These are phyloP conservation scores for Stomatorhinus ivindoensis DNA, from an alignment of 2,113 vertebrate species.

Conservation along the genomic window DNA sequence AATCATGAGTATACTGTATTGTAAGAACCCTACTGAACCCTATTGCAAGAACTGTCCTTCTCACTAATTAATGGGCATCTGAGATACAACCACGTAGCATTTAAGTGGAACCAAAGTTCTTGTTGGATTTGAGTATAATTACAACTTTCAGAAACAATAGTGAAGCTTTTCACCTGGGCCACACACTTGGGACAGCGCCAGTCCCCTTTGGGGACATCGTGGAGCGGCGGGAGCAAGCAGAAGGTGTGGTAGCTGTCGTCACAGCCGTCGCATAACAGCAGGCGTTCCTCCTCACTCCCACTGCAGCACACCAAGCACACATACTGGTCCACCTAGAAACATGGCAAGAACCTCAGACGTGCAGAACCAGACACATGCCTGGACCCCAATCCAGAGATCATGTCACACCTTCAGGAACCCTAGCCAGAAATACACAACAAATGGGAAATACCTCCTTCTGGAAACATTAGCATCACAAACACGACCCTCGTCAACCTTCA, in stretches of 20 bases:
- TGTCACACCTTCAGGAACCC: background rate
- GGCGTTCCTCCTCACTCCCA: constrained; percentile 82
- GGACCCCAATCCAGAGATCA: background rate
- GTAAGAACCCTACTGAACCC: background rate
- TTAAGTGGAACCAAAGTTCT: background rate
- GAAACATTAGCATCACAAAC: too few species aligned
- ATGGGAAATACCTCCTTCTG: too few species aligned
- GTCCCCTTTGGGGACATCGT: constrained; percentile 92
- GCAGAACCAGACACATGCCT: background rate
- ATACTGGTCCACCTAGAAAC: constrained; percentile 82
- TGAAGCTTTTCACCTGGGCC: constrained; percentile 64
- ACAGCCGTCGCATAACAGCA: constrained; percentile 90
- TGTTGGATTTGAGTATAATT: background rate
- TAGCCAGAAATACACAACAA: background rate
- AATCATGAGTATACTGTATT: background rate
- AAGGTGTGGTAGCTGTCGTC: constrained; percentile 98
- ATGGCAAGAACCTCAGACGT: background rate
- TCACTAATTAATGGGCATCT: background rate
- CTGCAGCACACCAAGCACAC: constrained; percentile 86
- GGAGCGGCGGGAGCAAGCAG: constrained; percentile 89
- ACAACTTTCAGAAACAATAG: background rate
- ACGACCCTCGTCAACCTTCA: too few species aligned
- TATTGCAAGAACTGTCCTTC: background rate
- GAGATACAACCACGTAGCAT: background rate
- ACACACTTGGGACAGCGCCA: constrained; percentile 97